These are phyloP conservation scores for Marisa cornuarietis DNA, from an alignment of 1,140 invertebrate species.

Conservation along the genomic window DNA sequence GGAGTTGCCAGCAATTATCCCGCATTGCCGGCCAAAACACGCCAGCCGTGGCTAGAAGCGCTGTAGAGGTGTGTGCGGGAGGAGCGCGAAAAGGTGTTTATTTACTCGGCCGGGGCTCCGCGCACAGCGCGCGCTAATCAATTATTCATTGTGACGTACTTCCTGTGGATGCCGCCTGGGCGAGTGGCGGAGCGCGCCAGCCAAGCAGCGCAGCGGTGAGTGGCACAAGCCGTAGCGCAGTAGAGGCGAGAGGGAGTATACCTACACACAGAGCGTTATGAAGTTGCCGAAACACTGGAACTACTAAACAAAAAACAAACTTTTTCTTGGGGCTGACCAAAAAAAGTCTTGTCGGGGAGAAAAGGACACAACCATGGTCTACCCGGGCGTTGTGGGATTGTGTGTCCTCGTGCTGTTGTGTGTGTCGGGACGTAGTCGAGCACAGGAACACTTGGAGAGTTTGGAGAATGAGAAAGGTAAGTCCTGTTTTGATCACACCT, in stretches of 20 bases:
- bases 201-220: background rate
- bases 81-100: slow-evolving; percentile 5
- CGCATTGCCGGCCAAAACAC: no score
- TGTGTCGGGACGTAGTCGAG: background rate
- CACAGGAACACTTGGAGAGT: background rate
- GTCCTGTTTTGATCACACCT: background rate
- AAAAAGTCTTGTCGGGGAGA: background rate
- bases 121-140: slow-evolving; percentile 14
- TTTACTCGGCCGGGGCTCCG: slow-evolving; percentile 2
- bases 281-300: slow-evolving; percentile 7
- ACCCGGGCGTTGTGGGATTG: background rate
- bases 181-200: background rate
- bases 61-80: no score
- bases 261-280: background rate
- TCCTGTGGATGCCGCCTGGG: background rate
- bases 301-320: background rate
- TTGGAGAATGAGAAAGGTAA: slow-evolving; percentile 6
- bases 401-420: slow-evolving; percentile 5
- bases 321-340: background rate
- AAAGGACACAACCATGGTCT: background rate
- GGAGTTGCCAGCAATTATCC: no score
- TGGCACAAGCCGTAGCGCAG: background rate
- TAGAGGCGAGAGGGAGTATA: background rate
- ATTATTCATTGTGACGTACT: slow-evolving; percentile 16
- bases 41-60: no score